Conservation (phyloP, 2,113 vertebrate species). For the Podarcis cretensis region DNA sequence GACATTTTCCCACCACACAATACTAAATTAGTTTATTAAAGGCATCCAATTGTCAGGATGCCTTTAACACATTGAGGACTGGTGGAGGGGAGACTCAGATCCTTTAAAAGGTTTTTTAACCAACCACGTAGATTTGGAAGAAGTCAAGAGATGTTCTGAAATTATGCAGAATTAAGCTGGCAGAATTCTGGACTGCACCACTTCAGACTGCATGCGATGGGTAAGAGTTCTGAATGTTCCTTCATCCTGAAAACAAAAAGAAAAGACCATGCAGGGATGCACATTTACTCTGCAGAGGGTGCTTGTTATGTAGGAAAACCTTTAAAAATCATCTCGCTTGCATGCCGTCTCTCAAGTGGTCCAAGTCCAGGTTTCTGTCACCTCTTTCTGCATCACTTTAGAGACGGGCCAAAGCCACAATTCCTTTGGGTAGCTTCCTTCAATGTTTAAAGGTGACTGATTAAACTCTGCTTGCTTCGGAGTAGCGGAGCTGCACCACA, state of each 20-base stretch:
- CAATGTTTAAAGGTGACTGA: background rate
- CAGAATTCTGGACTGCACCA: background rate
- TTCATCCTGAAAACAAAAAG: background rate
- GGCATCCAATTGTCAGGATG: background rate
- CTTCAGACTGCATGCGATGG: background rate
- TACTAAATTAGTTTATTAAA: background rate
- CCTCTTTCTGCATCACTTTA: background rate
- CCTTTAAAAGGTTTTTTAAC: rapidly evolving
- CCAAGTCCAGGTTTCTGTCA: background rate
- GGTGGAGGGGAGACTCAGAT: background rate
- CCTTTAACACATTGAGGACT: background rate
- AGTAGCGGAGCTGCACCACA: background rate
- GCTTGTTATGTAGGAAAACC: background rate
- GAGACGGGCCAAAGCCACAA: background rate
- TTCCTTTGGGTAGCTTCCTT: background rate
- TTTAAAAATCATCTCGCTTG: background rate
- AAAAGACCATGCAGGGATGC: background rate
- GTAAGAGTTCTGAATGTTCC: background rate
- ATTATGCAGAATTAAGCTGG: background rate
- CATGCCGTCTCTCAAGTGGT: background rate
- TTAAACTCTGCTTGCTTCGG: conserved; percentile 8
- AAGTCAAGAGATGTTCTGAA: background rate
- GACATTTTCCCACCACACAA: background rate
- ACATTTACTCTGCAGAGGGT: background rate
- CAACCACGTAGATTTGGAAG: background rate